A percentile compares a stretch with the other conserved stretches of the same genome.
These are phyloP conservation scores for Falco concolor DNA, from an alignment of 2,797 vertebrate genomes.

Conservation along the genomic window DNA sequence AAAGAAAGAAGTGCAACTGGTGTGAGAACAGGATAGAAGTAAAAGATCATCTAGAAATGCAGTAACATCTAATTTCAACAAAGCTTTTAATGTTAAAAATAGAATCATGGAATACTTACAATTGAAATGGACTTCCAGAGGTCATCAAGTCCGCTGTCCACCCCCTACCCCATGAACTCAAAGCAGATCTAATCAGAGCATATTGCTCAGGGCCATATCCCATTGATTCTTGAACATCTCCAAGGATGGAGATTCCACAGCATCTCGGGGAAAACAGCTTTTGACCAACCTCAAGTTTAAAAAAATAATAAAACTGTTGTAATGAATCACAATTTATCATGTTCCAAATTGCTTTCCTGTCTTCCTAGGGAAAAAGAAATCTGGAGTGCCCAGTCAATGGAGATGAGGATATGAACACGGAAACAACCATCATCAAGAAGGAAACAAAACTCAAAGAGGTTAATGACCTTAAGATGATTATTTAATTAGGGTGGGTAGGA, in stretches of 20 bases:
- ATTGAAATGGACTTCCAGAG: not conserved
- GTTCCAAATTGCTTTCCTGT: not conserved
- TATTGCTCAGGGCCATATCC: not conserved
- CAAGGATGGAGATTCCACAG: not conserved
- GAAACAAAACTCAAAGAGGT: not conserved
- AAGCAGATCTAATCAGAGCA: not conserved
- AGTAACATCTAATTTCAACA: not conserved
- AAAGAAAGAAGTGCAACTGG: not conserved
- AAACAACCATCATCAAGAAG: not conserved
- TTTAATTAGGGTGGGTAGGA: not conserved
- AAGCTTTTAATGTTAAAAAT: not conserved
- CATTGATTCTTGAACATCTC: not conserved
- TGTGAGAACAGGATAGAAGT: not conserved
- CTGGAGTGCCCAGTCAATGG: not conserved
- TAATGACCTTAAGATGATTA: not conserved
- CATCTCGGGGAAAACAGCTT: not conserved
- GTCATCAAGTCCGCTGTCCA: not conserved
- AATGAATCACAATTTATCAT: not conserved
- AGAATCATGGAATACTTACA: not conserved
- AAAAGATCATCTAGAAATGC: not conserved
- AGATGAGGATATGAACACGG: not conserved
- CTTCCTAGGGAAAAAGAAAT: not conserved
- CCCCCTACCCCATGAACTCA: fast-evolving
- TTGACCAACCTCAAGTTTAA: not conserved
- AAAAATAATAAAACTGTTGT: not conserved